Evolutionary conservation across 2,888 invertebrate genomes (phyloP), one percentile per base, ranked within the genome.

Genomic region (Tenthredo notha): DNA sequence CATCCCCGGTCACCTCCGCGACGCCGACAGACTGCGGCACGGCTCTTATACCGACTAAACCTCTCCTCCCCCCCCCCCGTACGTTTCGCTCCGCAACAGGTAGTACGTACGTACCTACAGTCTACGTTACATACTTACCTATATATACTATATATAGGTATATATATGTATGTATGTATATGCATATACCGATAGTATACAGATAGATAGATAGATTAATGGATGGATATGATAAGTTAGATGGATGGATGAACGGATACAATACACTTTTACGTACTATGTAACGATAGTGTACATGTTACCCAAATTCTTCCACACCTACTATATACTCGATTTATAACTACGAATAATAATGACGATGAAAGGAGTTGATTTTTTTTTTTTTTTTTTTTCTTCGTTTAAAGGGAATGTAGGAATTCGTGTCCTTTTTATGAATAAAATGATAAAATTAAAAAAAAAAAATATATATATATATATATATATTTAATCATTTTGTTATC

Each of bases 11-110:
- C 67, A 67, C 67, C 67, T 33, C 67, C 33, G 15, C 67, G 67
- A 40, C 74, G 74, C 74, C 74, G 40, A 47, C 25, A 74, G 80
- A 65, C 80, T 65, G 25, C 61, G 80, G 40, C 40, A 61, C 61
- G 25, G 74, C 43, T 25, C n/a, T n/a, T 29, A 29, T 70, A 61
- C 61, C 25, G 18, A 37, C 6, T n/a, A 47, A 12, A 25, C 2
- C 33, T 2, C 29, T 2, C 2, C 6, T 2, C 29, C 1, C 2
- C 6, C 50, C 50, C 61, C 80, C 77, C 67, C 70, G 47, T 43
- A 7, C 67, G 29, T n/a, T 70, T 65, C 70, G 43, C 58, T 21
- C 83, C 37, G 67, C 83, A 83, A 83, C 83, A 83, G 83, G 83
- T 83, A 83, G 83, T 80, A 80, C 33, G 61, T 50, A 80, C 37